Percentiles rank a stretch among this genome's conserved stretches.
Conservation (phyloP, 64 coral and sea anemone species). For the Platygyra sinensis region DNA sequence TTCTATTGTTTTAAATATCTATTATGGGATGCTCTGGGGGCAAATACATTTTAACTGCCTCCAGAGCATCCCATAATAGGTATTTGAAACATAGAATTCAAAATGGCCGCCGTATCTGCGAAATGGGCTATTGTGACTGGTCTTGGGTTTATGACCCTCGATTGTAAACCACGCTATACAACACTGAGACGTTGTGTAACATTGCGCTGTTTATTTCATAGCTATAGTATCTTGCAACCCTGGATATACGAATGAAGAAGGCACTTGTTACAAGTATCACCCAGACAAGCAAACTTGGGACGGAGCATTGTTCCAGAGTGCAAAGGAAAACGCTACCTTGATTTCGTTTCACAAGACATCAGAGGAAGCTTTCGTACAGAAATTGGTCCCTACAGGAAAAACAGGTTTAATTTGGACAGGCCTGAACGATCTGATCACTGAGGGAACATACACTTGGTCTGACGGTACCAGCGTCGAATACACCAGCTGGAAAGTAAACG, state of each 20-base stretch:
- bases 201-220: not conserved
- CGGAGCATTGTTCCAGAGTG: slow-evolving; percentile 64
- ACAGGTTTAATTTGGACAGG: slow-evolving; percentile 58
- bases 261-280: slow-evolving; percentile 76
- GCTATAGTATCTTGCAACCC: slow-evolving; percentile 47
- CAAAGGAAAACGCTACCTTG: slow-evolving; percentile 58
- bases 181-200: not conserved
- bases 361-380: slow-evolving; percentile 52
- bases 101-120: too few species aligned
- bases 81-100: too few species aligned
- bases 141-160: too few species aligned
- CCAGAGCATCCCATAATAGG: too few species aligned
- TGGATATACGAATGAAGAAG: slow-evolving; percentile 45
- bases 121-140: too few species aligned
- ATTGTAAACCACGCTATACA: too few species aligned
- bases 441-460: slow-evolving; percentile 66
- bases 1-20: too few species aligned
- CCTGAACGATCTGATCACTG: slow-evolving; percentile 65
- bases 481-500: slow-evolving; percentile 70
- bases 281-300: slow-evolving; percentile 60
- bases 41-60: too few species aligned
- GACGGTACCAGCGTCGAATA: slow-evolving; percentile 83
- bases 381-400: not conserved
- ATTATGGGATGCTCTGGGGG: too few species aligned
- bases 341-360: slow-evolving; percentile 35